A percentile compares a stretch with the other conserved stretches of the same genome.
Evolutionary conservation across 2,888 invertebrate genomes (phyloP).

Genomic region (Hyposoter dolosus): DNA sequence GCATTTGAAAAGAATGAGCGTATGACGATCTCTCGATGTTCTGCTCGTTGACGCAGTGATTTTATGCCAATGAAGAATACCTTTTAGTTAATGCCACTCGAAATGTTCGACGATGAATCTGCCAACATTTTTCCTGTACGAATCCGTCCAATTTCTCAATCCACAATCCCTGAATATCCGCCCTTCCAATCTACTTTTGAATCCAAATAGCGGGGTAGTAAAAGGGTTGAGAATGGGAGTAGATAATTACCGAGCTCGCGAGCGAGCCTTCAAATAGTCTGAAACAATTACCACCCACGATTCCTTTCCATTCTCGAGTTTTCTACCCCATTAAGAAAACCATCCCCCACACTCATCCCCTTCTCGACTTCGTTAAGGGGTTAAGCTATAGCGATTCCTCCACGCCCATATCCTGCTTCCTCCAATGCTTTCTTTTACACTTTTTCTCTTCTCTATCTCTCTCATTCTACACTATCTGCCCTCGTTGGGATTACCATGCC

Average conservation of each 20-base stretch:
- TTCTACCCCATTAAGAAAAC: conserved; percentile 76
- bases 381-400: conserved; percentile 63
- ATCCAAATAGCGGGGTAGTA: conserved; percentile 19
- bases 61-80: not conserved
- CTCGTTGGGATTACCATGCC: conserved; percentile 58
- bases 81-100: not conserved
- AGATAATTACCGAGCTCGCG: conserved; percentile 76
- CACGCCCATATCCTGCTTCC: conserved; percentile 44
- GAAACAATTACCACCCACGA: conserved; percentile 78
- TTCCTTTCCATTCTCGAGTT: conserved; percentile 77
- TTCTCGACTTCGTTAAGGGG: conserved; percentile 66
- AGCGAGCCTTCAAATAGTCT: conserved; percentile 73
- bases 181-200: conserved; percentile 37
- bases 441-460: conserved; percentile 22
- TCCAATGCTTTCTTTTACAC: conserved; percentile 27
- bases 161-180: conserved; percentile 27
- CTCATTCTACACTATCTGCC: conserved; percentile 27
- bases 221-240: conserved; percentile 31
- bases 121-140: conserved; percentile 12
- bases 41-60: not conserved
- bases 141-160: conserved; percentile 36
- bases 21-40: not conserved
- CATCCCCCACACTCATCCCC: conserved; percentile 62
- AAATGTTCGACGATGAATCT: conserved; percentile 26
- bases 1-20: not conserved